Base-by-base conservation (phyloP, 2,797 vertebrate genomes). In the Fistularia tabacaria region DNA sequence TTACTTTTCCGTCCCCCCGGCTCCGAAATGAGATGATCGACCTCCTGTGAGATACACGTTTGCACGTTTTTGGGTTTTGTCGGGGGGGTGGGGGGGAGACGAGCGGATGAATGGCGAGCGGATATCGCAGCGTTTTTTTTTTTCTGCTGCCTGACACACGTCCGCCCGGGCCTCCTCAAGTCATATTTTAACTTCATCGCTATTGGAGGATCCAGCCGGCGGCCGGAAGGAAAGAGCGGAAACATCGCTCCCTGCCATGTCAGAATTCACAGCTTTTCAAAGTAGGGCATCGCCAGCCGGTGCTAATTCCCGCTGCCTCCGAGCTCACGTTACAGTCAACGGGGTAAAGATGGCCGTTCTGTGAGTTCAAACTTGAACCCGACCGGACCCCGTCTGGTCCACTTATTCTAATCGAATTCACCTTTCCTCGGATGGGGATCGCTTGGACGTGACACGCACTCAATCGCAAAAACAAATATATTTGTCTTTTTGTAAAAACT, bases 391-490 rank as follows among this genome's bases (percentile, higher is more conserved):
- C 67, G 60, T 80, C 78, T 65, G 72, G 71, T 83, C 76, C 79
- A 76, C 78, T 87, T 89, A 74, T 62, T 38, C 50, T 89, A 89
- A 90, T 89, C 87, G 65, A 87, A 90, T 78, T 87, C 79, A 84
- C 85, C 25, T 74, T 68, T 72, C 52, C 37, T 47, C 56, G 14
- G 36, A 57, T 73, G 51, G 52, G 14, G 36, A 57, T 73, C 51
- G 52, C 57, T 60, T 11, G 3, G 50, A 66, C 53, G 59, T 42
- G 62, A 14, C 40, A 53, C 11, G 36, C 14, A 52, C 45, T 48
- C 52, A 38, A 7, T 46, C 36, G 49, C 53, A 70, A 41, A 43
- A 14, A 51, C 25, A 64, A 46, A 76, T 59, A 72, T 47, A 66
- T 63, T 55, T 38, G 40, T 59, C 56, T 69, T 49, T 55, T 45